Evolutionary conservation across 2,888 invertebrate genomes (phyloP).

Genomic region (Archaeoteleia sp.): DNA sequence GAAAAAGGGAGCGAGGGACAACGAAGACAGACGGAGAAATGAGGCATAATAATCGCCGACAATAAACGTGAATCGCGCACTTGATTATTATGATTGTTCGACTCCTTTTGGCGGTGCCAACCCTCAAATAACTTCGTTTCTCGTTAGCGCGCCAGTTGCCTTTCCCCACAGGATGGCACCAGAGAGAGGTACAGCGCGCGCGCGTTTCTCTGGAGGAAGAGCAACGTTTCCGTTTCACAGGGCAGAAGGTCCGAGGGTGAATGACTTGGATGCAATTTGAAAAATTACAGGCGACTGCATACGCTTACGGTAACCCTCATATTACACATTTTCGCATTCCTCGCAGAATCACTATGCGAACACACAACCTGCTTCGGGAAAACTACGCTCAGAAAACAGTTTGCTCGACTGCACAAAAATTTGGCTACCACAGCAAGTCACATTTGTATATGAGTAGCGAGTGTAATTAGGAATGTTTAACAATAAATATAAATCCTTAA

Average conservation of each 20-base stretch:
- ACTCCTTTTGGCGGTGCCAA: conserved; percentile 63
- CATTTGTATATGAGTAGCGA: no score
- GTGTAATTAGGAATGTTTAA: no score
- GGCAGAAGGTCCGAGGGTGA: conserved; percentile 60
- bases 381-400: no score
- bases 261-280: conserved; percentile 64
- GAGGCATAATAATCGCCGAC: conserved; percentile 65
- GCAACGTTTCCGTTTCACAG: conserved; percentile 62
- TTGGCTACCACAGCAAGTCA: no score
- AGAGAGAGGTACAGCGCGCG: conserved; percentile 17
- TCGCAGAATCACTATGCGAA: conserved; percentile 9
- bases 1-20: conserved; percentile 16
- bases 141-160: conserved; percentile 63
- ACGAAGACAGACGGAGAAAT: conserved; percentile 31
- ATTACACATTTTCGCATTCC: conserved; percentile 53
- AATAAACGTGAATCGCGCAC: conserved; percentile 69
- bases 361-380: no score
- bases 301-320: conserved; percentile 55
- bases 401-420: no score
- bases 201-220: conserved; percentile 49
- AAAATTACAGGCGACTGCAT: conserved; percentile 66
- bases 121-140: conserved; percentile 70
- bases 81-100: conserved; percentile 72
- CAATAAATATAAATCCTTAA: no score
- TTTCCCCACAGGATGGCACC: conserved; percentile 31